Base-by-base conservation (phyloP, 2,888 invertebrate genomes). In the Andricus curvator region DNA sequence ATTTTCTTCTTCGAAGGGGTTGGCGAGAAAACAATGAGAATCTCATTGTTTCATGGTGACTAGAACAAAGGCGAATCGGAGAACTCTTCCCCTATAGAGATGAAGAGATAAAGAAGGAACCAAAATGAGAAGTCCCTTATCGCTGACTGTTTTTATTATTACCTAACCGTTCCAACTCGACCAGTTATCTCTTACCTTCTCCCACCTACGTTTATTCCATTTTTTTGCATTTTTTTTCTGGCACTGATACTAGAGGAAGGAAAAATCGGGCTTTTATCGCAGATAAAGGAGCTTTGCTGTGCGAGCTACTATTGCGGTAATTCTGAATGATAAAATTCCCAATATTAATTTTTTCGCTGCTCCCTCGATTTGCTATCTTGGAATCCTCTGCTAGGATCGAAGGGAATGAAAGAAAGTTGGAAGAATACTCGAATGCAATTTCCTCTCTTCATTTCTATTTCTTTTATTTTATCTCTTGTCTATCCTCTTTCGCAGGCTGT, bases 61-160 rank as follows among this genome's bases (percentile, higher is more conserved):
- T 56, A 33, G 56, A 74, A 74, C 37, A 74, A 74, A 74, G 56
- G 15, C 37, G 22, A 74, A 51, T 56, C 33, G 51, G 56, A 74
- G 56, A 56, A 22, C 51, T 51, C 25, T 74, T 56, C 37, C 56
- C 29, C 20, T n/a, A 74, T 51, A 74, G 56, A 74, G 56, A 74
- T 74, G 74, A 74, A 68, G 33, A 56, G n/a, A 60, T 77, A 82
- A 48, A 48, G 76, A 79, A 78, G 64, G 80, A 77, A 83, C 64
- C 48, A 80, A 80, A 74, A 44, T 41, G 78, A 78, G 51, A 78
- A 44, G 70, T 77, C 64, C 66, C 82, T 82, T 83, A 82, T 82
- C 83, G 62, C 79, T 44, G 79, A 82, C 78, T 81, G 81, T 83
- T 83, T 83, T 83, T 82, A 79, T 82, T 80, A 80, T 80, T 78